These are phyloP conservation scores for Bombus balteatus DNA, from an alignment of 1,140 invertebrate genomes.

Conservation along the genomic window DNA sequence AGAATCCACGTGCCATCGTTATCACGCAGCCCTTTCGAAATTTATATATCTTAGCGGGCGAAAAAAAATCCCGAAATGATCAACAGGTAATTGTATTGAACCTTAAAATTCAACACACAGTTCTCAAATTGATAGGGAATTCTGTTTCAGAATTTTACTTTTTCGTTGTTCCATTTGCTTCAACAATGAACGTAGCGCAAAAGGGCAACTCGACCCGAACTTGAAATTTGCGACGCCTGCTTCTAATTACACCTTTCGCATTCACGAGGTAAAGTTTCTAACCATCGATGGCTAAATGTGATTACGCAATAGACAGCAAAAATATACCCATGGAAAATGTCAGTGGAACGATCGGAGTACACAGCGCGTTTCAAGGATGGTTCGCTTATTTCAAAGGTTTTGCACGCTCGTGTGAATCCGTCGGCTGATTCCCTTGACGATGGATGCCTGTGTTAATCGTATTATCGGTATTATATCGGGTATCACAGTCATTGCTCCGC, in stretches of 20 bases:
- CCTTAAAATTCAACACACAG: neutral
- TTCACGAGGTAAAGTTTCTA: slow-evolving; percentile 26
- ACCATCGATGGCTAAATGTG: slow-evolving; percentile 15
- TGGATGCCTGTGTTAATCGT: slow-evolving; percentile 21
- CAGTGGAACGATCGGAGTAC: slow-evolving; percentile 50
- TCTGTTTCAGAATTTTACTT: no score
- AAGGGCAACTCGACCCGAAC: neutral
- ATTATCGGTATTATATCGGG: slow-evolving; percentile 49
- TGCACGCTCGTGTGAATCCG: slow-evolving; percentile 40
- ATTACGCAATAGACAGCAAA: slow-evolving; percentile 55
- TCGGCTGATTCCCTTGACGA: neutral
- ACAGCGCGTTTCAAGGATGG: slow-evolving; percentile 53
- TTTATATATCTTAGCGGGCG: no score
- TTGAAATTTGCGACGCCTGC: neutral
- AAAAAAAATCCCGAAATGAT: neutral
- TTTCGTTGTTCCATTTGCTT: no score
- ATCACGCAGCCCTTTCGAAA: neutral
- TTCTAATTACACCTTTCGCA: neutral
- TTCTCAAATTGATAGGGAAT: no score
- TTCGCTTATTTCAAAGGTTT: slow-evolving; percentile 51
- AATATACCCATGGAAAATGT: slow-evolving; percentile 65
- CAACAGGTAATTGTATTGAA: neutral
- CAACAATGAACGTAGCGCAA: neutral
- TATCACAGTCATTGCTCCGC: neutral
- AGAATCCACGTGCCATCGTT: neutral